Evolutionary conservation across 2,888 invertebrate species (phyloP).

Genomic region (Polietes domitor): DNA sequence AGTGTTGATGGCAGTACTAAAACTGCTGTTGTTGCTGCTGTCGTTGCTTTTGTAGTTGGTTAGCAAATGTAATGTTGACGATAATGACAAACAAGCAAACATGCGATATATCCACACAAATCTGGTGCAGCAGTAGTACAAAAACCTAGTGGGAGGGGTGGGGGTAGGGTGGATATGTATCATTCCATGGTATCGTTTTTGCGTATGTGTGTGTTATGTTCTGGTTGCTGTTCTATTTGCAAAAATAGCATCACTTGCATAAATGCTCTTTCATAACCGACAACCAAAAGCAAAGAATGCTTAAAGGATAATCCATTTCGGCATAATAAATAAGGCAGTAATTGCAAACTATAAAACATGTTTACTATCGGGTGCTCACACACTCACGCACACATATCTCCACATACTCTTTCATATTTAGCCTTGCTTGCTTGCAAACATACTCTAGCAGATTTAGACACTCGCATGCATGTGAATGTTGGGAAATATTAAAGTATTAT

Average conservation of each 20-base stretch:
- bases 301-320: constrained; percentile 77
- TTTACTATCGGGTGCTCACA: constrained; percentile 51
- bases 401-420: constrained; percentile 18
- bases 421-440: constrained; percentile 21
- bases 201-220: constrained; percentile 38
- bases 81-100: constrained; percentile 68
- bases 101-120: constrained; percentile 44
- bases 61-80: constrained; percentile 60
- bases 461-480: constrained; percentile 24
- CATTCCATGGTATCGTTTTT: constrained; percentile 21
- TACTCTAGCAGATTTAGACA: neutral
- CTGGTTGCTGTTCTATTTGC: constrained; percentile 67
- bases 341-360: constrained; percentile 71
- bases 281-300: constrained; percentile 66
- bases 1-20: neutral
- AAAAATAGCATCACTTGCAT: constrained; percentile 75
- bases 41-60: constrained; percentile 26
- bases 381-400: constrained; percentile 6
- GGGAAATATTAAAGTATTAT: constrained; percentile 56
- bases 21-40: neutral
- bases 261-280: constrained; percentile 67
- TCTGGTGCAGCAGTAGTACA: constrained; percentile 5
- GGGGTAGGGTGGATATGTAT: neutral
- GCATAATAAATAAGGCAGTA: constrained; percentile 76
- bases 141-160: constrained; percentile 41